These are phyloP conservation scores for Papilio demoleus DNA, from an alignment of 2,888 invertebrate species.

Conservation along the genomic window DNA sequence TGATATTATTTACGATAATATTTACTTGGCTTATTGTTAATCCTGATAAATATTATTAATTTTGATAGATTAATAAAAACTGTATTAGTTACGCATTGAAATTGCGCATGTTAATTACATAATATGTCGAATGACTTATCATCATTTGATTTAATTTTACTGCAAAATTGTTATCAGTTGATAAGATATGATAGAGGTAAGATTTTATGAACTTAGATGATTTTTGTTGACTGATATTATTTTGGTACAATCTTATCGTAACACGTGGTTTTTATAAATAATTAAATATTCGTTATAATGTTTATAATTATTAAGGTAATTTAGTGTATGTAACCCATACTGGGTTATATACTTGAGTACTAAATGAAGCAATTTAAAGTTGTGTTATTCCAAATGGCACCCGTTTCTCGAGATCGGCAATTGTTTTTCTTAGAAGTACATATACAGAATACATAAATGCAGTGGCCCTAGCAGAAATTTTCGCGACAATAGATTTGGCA, in stretches of 20 bases:
- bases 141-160: slow-evolving; percentile 29
- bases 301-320: no score
- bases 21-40: background rate
- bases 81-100: background rate
- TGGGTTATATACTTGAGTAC: no score
- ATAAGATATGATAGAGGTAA: slow-evolving; percentile 33
- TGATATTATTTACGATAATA: background rate
- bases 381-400: no score
- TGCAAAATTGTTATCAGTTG: slow-evolving; percentile 34
- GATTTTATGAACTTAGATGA: slow-evolving; percentile 4
- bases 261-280: background rate
- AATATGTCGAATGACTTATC: background rate
- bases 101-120: slow-evolving; percentile 3
- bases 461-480: no score
- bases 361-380: no score
- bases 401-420: no score
- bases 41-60: slow-evolving; percentile 13
- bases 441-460: no score
- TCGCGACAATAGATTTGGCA: no score
- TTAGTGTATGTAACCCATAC: no score
- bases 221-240: background rate
- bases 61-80: background rate
- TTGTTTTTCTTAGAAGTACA: no score
- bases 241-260: background rate
- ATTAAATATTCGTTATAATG: background rate